These are phyloP conservation scores for Percopsis transmontana DNA, from an alignment of 2,113 vertebrate genomes.

Conservation along the genomic window DNA sequence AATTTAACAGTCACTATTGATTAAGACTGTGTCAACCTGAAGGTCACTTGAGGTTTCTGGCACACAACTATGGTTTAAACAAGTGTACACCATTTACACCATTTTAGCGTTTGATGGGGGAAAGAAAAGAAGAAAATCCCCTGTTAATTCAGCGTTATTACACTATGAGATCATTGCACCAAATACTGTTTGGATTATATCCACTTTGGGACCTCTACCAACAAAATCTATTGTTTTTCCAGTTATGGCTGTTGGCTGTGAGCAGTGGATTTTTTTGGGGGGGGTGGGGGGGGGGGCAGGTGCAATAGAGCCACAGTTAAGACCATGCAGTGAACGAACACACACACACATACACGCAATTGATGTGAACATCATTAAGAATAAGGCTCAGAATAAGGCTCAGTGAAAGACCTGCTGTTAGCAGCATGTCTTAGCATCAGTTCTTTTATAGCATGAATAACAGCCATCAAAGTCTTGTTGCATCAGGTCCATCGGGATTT, in stretches of 20 bases:
- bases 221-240: too few relatives aligned
- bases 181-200: background rate
- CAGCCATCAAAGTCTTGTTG: background rate
- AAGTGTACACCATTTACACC: background rate
- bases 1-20: conserved; percentile 9
- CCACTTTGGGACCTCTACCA: background rate
- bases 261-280: background rate
- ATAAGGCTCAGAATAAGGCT: conserved; percentile 47
- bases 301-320: conserved; percentile 1
- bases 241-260: background rate
- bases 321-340: conserved; percentile 10
- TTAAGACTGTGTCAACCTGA: conserved; percentile 8
- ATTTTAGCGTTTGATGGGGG: background rate
- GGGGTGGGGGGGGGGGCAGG: too few relatives aligned
- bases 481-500: conserved; percentile 8
- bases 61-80: conserved; percentile 20
- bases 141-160: too few relatives aligned
- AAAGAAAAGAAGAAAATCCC: too few relatives aligned
- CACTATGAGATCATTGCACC: too few relatives aligned
- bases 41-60: conserved; percentile 60
- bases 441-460: conserved; percentile 10
- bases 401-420: conserved; percentile 28
- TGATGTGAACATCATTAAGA: background rate
- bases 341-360: conserved; percentile 7
- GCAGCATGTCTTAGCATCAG: conserved; percentile 3